Percentiles rank a stretch among this genome's conserved stretches.
Conservation (phyloP, 1,140 invertebrate genomes). For the Drosophila willistoni region DNA sequence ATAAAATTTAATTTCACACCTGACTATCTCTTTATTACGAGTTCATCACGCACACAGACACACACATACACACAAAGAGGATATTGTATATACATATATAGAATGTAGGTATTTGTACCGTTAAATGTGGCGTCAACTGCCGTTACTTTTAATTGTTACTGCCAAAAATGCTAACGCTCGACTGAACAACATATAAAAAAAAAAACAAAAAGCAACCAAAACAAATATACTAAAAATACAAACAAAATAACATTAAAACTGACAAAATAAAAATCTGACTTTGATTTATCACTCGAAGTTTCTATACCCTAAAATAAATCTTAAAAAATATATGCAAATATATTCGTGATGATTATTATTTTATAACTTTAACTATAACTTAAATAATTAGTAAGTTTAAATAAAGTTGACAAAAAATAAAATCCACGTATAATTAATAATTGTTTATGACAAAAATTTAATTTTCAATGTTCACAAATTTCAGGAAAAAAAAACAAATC, state of each 20-base stretch:
- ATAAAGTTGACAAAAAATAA: too few species aligned
- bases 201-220: slow-evolving; percentile 19
- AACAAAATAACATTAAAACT: slow-evolving; percentile 11
- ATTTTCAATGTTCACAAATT: too few species aligned
- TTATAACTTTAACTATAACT: too few species aligned
- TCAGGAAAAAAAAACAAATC: too few species aligned
- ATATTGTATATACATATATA: neutral
- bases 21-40: slow-evolving; percentile 64
- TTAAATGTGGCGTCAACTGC: slow-evolving; percentile 54
- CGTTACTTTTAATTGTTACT: slow-evolving; percentile 76
- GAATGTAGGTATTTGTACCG: slow-evolving; percentile 39
- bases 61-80: slow-evolving; percentile 12
- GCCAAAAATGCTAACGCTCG: slow-evolving; percentile 48
- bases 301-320: neutral
- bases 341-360: too few species aligned
- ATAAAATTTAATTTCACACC: slow-evolving; percentile 74
- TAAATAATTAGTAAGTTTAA: too few species aligned
- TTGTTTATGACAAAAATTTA: too few species aligned
- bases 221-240: slow-evolving; percentile 9
- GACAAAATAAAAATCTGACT: neutral
- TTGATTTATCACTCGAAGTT: neutral
- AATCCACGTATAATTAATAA: too few species aligned
- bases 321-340: too few species aligned
- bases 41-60: slow-evolving; percentile 37
- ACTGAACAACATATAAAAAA: slow-evolving; percentile 34